Conservation (phyloP, 2,113 vertebrate species). For the Thymallus thymallus region DNA sequence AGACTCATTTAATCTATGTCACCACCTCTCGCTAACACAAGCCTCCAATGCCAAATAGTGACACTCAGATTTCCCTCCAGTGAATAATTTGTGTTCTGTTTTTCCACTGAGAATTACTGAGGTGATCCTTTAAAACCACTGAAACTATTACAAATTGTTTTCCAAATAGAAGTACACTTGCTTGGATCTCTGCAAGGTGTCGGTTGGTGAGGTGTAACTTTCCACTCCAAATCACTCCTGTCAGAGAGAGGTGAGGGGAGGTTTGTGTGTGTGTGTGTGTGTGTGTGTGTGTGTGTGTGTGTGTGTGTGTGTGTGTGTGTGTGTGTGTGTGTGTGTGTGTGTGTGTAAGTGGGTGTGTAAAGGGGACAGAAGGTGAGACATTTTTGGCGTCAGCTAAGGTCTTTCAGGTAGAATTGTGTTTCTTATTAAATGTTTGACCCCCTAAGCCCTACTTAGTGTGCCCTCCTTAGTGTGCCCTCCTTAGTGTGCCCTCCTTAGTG, state of each 20-base stretch:
- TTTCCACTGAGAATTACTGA: constrained; percentile 40
- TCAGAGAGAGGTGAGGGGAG: constrained; percentile 30
- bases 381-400: constrained; percentile 61
- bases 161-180: constrained; percentile 42
- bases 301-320: background rate
- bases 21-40: constrained; percentile 52
- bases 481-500: constrained; percentile 62
- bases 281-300: constrained; percentile 4
- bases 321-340: constrained; percentile 3
- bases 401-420: constrained; percentile 70
- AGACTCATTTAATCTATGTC: constrained; percentile 59
- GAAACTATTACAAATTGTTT: constrained; percentile 32
- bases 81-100: constrained; percentile 57
- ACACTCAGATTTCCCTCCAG: constrained; percentile 35
- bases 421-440: constrained; percentile 72
- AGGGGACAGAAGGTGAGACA: constrained; percentile 66
- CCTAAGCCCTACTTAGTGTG: constrained; percentile 36
- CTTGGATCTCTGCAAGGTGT: constrained; percentile 26
- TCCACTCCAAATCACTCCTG: constrained; percentile 57
- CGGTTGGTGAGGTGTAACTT: constrained; percentile 47
- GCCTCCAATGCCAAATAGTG: constrained; percentile 36
- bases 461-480: constrained; percentile 60
- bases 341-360: constrained; percentile 10
- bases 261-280: constrained; percentile 13
- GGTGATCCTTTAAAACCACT: constrained; percentile 52